phyloP scores from a whole-genome alignment of 2,113 vertebrate genomes.

The Macrotus californicus region DNA sequence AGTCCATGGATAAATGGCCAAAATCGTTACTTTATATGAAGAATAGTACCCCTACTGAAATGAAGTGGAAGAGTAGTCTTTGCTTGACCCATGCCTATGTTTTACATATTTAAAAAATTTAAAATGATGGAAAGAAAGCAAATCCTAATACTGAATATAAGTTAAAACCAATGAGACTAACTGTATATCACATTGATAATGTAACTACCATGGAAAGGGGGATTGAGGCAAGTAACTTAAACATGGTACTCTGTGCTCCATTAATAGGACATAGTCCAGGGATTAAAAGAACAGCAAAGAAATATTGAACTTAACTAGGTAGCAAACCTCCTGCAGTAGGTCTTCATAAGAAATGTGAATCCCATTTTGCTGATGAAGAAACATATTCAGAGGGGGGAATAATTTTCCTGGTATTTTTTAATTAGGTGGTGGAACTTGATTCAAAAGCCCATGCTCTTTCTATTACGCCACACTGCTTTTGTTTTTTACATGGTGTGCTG shows the following conservation, averaged over 20 bases:
- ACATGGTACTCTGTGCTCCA: background rate
- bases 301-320: background rate
- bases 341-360: background rate
- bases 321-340: background rate
- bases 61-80: background rate
- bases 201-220: background rate
- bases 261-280: background rate
- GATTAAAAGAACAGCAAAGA: constrained; percentile 4
- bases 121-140: background rate
- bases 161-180: background rate
- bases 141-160: background rate
- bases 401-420: background rate
- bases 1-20: background rate
- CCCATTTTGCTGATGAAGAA: background rate
- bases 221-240: background rate
- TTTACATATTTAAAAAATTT: background rate
- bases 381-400: background rate
- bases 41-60: background rate
- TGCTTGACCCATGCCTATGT: background rate
- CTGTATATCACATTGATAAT: background rate
- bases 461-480: background rate
- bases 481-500: background rate
- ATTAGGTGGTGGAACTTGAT: background rate
- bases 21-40: background rate
- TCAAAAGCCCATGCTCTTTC: background rate